Evolutionary conservation across 2,113 vertebrate species (phyloP), one percentile per base, ranked within the genome.

Genomic region (Salminus brasiliensis): DNA sequence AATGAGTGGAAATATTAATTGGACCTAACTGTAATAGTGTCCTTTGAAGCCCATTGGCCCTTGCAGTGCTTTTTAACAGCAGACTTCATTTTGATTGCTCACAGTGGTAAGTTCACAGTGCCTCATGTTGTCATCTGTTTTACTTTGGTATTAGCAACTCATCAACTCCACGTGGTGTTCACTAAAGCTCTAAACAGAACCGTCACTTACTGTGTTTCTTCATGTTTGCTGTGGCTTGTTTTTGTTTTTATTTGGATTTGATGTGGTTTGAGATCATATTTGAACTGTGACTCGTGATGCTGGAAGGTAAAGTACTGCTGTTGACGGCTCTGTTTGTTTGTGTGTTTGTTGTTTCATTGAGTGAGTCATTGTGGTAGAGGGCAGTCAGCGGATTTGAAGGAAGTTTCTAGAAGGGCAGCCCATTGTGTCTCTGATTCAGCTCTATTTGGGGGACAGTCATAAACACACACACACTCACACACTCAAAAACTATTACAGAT

Each of bases 51-150:
- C 73, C 59, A 49, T 83, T 81, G 79, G 82, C 79, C 76, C 83
- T 88, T 86, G 84, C 79, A 74, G 73, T 74, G 47, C 21, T 76
- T 65, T 63, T 74, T 29, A 76, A 65, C 63, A 70, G 71, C 34
- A 18, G 25, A 55, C 1, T 72, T 67, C 23, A 32, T 78, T 30
- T 36, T 41, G 47, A 23, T 53, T 66, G 47, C 59, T 67, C 70
- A 47, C 68, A 30, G 15, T 77, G 82, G 82, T 70, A 77, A 77
- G 78, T 84, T 53, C 36, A 68, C 68, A 29, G 16, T 47, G n/a
- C 41, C 30, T 57, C 74, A 23, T 36, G n/a, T 62, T 62, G 70
- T 60, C 18, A 34, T 36, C 49, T 43, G 68, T 71, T 55, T 74
- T 52, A 49, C 73, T 69, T 65, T 43, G n/a, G 3, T 55, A 69